phyloP scores from a whole-genome alignment of 1,140 invertebrate genomes.

The Lepidotrigona ventralis region DNA sequence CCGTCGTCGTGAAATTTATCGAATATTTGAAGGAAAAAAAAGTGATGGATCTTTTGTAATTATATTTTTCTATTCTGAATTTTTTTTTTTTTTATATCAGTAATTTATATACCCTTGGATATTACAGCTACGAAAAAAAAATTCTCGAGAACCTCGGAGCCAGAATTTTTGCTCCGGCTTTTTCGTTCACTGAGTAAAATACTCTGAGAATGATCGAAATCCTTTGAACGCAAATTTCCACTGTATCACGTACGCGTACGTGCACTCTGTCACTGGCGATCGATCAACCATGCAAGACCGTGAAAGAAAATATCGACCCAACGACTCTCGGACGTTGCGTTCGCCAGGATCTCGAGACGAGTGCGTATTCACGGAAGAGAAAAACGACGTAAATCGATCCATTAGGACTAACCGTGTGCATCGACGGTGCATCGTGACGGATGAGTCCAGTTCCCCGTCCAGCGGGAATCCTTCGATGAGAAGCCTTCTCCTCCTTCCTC shows the following conservation, averaged over 20 bases:
- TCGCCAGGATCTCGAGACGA: neutral
- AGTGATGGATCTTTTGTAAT: too few relatives aligned
- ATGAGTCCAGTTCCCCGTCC: constrained; percentile 44
- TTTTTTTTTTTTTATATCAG: too few relatives aligned
- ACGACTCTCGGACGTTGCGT: neutral
- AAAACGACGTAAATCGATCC: constrained; percentile 1
- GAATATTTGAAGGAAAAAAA: too few relatives aligned
- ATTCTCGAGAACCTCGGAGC: too few relatives aligned
- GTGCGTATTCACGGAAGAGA: neutral
- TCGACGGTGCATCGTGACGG: constrained; percentile 71
- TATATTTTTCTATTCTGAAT: neutral
- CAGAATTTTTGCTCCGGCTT: too few relatives aligned
- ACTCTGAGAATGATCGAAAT: neutral
- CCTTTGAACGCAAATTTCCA: neutral
- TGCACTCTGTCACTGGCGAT: neutral
- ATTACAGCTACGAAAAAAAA: neutral
- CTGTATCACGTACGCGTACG: neutral
- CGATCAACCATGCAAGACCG: neutral
- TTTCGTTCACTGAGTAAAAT: neutral
- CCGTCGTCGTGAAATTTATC: too few relatives aligned
- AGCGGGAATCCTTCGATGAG: constrained; percentile 41
- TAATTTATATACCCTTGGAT: neutral
- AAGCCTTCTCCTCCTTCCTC: neutral
- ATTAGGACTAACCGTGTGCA: constrained; percentile 66
- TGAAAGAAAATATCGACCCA: neutral